Evolutionary conservation across 2,888 invertebrate genomes (phyloP).

Genomic region (Lysandra bellargus): DNA sequence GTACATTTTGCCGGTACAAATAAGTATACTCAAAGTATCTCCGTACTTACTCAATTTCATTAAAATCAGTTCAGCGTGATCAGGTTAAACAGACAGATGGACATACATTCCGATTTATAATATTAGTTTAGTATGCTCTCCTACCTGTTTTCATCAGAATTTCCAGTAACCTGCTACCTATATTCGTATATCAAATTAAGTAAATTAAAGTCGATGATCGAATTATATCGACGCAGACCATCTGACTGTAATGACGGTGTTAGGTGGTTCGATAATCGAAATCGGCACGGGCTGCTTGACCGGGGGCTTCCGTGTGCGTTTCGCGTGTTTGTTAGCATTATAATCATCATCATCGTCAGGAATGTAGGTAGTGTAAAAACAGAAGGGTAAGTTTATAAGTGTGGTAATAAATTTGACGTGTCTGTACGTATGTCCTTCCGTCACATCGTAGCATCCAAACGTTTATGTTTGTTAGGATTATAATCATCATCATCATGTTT

Average conservation of each 20-base stretch:
- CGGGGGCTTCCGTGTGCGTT: constrained; percentile 65
- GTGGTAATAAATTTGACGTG: neutral
- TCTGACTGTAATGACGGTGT: constrained; percentile 19
- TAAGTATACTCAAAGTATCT: no score
- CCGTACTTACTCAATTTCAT: no score
- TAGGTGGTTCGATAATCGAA: constrained; percentile 30
- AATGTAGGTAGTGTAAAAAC: neutral
- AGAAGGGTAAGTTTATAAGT: neutral
- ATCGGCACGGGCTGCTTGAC: constrained; percentile 45
- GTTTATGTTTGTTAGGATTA: no score
- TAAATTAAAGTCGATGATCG: constrained; percentile 17
- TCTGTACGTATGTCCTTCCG: no score
- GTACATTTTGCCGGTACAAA: no score
- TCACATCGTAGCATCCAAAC: no score
- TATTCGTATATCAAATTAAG: constrained; percentile 13
- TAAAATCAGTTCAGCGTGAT: no score
- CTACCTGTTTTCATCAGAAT: neutral
- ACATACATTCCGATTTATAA: no score
- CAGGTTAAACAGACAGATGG: no score
- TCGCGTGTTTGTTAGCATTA: constrained; percentile 38
- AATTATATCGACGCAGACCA: neutral
- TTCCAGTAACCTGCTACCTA: constrained; percentile 2
- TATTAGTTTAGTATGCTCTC: neutral
- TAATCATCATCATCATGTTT: no score
- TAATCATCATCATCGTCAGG: neutral